Base-by-base conservation (phyloP, 2,113 vertebrate species). In the Rissa tridactyla region DNA sequence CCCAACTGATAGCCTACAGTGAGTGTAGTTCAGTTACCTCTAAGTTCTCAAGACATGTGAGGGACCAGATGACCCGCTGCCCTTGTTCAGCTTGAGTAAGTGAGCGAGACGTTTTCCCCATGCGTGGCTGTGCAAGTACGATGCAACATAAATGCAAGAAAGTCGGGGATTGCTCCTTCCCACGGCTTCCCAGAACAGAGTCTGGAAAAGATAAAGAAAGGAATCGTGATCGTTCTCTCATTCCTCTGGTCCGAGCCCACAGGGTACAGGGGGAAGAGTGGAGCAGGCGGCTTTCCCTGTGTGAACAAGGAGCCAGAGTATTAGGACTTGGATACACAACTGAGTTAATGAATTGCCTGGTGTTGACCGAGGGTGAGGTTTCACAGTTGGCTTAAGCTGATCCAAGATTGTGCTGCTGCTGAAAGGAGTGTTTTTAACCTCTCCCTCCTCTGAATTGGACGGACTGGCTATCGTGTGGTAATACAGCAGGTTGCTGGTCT, bases 321-420 rank as follows among this genome's bases (percentile, higher is more conserved):
- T 57, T 79, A 82, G 62, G 49, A 34, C 40, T 82, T 79, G 85
- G 65, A 72, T 76, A 76, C 61, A 44, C 65, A 85, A 15, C 30
- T 40, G 66, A 85, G 95, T 96, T 97, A 94, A 94, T 96, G 93
- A 96, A 87, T 95, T 92, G 95, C 91, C 36, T 71, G 85, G 17
- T 95, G 90, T 95, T 96, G 94, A 95, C 90, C 6, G 1, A 96
- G 90, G 94, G 94, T 61, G 90, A 94, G 93, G 91, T 91, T 96
- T 94, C 91, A 76, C 73, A 92, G 89, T 76, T 87, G 89, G 87
- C 70, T 89, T 79, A 78, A 91, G 84, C 52, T 44, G 89, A 85
- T 78, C 73, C 86, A 76, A 82, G 86, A 87, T 82, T 81, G 34
- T 40, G 93, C 77, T 72, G 66, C 82, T 79, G 78, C 82, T 64